These are phyloP conservation scores for Bolborhynchus lineola DNA, from an alignment of 2,113 vertebrate species.

Conservation along the genomic window DNA sequence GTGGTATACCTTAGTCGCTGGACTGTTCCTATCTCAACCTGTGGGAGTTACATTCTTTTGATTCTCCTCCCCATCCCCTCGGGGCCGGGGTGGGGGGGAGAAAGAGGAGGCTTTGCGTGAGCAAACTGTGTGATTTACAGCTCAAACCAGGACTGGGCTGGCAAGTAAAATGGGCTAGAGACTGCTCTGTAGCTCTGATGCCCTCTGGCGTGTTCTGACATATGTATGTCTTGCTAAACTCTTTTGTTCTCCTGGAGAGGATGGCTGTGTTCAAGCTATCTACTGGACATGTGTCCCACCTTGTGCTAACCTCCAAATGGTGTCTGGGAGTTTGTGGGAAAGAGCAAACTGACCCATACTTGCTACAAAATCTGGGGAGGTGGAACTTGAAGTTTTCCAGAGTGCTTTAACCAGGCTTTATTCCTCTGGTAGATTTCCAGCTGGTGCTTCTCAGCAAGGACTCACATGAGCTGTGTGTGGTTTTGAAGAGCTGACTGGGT, in stretches of 20 bases:
- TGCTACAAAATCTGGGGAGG: background rate
- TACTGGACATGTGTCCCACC: background rate
- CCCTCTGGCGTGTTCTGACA: background rate
- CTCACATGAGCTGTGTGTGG: accelerated
- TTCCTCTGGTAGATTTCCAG: background rate
- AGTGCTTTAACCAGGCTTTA: background rate
- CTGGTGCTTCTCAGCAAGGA: background rate
- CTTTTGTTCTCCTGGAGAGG: background rate
- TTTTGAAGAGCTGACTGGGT: background rate
- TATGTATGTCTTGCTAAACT: background rate
- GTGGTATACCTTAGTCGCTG: too few relatives aligned
- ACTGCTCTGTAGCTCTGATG: background rate
- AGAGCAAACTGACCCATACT: background rate
- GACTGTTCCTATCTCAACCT: too few relatives aligned
- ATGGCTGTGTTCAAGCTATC: background rate
- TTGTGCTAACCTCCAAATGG: background rate
- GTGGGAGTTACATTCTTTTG: too few relatives aligned
- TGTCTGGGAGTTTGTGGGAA: background rate
- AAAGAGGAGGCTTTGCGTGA: too few relatives aligned
- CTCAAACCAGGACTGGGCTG: too few relatives aligned
- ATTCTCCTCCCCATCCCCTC: too few relatives aligned
- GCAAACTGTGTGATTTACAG: too few relatives aligned
- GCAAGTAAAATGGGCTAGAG: background rate
- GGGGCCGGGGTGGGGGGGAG: too few relatives aligned
- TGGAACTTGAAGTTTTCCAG: background rate